Evolutionary conservation across 1,140 invertebrate species (phyloP).

Genomic region (Dreissena rostriformis): DNA sequence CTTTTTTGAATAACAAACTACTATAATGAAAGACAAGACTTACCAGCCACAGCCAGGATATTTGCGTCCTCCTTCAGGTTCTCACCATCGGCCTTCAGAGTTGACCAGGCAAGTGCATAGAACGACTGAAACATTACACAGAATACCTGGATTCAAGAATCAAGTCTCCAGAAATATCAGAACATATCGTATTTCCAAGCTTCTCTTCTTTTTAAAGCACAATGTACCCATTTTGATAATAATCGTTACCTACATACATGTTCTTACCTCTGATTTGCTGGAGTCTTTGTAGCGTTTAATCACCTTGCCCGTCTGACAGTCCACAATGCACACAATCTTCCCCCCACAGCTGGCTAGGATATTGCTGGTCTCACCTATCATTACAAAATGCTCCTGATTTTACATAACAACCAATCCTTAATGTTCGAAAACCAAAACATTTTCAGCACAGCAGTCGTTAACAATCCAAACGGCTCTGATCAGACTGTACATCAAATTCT

Average conservation of each 20-base stretch:
- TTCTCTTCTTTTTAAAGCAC: no score
- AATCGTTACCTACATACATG: background rate
- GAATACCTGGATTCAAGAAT: no score
- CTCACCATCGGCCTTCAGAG: slow-evolving; percentile 66
- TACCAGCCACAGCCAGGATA: slow-evolving; percentile 82
- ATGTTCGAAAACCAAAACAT: background rate
- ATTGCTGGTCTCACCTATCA: slow-evolving; percentile 75
- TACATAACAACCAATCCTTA: background rate
- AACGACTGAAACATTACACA: slow-evolving; percentile 77
- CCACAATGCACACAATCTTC: slow-evolving; percentile 83
- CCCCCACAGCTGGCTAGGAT: slow-evolving; percentile 83
- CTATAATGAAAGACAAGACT: slow-evolving; percentile 12
- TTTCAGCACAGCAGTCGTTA: background rate
- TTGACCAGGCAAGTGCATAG: slow-evolving; percentile 82
- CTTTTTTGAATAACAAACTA: no score
- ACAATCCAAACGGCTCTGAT: no score
- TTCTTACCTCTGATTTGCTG: slow-evolving; percentile 68
- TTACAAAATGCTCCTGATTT: background rate
- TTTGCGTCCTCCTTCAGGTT: slow-evolving; percentile 70
- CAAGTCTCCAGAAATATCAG: no score
- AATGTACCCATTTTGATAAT: no score
- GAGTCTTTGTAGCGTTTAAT: slow-evolving; percentile 81
- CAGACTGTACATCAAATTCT: no score
- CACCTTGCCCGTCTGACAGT: slow-evolving; percentile 81
- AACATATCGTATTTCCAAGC: no score